A percentile compares a stretch with the other conserved stretches of the same genome.
phyloP scores from a whole-genome alignment of 2,113 vertebrate genomes.

The Zosterops pallidus region DNA sequence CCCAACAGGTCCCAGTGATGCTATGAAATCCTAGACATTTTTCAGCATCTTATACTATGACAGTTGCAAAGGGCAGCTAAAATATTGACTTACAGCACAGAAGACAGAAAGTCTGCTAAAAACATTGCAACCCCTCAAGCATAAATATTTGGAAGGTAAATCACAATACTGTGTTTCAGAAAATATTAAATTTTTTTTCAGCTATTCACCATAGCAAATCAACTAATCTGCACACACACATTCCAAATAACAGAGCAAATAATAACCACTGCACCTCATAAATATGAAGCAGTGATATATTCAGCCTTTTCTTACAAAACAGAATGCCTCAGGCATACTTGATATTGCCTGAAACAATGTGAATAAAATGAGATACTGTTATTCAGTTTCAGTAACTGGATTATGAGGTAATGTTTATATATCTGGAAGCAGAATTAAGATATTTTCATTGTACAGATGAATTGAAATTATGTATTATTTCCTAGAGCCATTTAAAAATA shows the following conservation, averaged over 20 bases:
- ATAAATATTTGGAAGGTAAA: not conserved
- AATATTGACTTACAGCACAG: not conserved
- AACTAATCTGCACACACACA: accelerated
- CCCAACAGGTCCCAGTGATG: not conserved
- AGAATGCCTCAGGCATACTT: not conserved
- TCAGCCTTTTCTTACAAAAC: not conserved
- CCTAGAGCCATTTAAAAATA: slow-evolving; percentile 10
- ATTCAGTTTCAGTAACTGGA: not conserved
- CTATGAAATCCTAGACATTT: not conserved
- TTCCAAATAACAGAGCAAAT: not conserved
- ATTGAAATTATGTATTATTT: slow-evolving; percentile 46
- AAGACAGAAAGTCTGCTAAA: not conserved
- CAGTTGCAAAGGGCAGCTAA: not conserved
- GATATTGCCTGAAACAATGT: not conserved
- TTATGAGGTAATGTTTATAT: slow-evolving; percentile 22
- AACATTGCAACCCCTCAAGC: not conserved
- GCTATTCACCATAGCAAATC: not conserved
- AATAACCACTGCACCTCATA: not conserved
- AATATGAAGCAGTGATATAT: not conserved
- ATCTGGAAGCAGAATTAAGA: not conserved
- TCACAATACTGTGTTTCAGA: not conserved
- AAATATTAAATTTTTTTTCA: not conserved
- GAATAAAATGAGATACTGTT: not conserved
- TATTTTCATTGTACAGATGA: slow-evolving; percentile 1
- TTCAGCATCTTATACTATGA: not conserved